Conservation (phyloP, 2,888 invertebrate species). For the Neoascia interrupta region DNA sequence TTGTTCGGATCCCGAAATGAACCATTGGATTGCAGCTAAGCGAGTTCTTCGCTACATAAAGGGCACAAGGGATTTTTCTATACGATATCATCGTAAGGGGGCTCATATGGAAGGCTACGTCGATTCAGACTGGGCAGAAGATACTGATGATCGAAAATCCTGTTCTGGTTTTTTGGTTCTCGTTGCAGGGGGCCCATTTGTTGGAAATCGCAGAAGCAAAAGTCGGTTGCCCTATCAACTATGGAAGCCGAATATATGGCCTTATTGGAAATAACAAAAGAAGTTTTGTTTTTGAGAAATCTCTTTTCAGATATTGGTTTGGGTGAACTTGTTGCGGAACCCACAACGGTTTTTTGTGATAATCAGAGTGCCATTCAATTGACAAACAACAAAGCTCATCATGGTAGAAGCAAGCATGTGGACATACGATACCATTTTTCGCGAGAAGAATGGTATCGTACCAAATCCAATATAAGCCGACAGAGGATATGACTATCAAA, state of each 20-base stretch:
- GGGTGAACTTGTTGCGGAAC: not conserved
- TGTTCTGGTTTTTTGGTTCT: conserved; percentile 13
- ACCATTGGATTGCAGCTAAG: conserved; percentile 6
- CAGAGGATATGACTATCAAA: too few relatives aligned
- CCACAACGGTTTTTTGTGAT: conserved; percentile 1
- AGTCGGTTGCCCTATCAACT: conserved; percentile 12
- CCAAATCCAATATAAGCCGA: too few relatives aligned
- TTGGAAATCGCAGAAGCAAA: conserved; percentile 5
- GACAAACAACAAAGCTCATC: not conserved
- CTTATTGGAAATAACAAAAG: conserved; percentile 1
- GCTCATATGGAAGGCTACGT: too few relatives aligned
- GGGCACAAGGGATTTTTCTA: not conserved
- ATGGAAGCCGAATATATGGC: conserved; percentile 31
- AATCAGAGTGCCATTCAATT: conserved; percentile 13
- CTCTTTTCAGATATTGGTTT: not conserved
- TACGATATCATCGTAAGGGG: too few relatives aligned
- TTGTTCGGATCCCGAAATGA: not conserved
- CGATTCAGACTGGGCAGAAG: conserved; percentile 9
- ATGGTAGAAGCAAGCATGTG: conserved; percentile 1
- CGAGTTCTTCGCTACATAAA: conserved; percentile 9
- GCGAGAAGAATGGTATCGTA: too few relatives aligned
- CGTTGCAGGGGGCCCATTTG: too few relatives aligned
- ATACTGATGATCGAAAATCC: not conserved
- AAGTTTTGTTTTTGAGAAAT: not conserved
- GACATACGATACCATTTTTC: conserved; percentile 17